phyloP scores from a whole-genome alignment of 2,888 invertebrate species.

The Acanthococcus lagerstroemiae region DNA sequence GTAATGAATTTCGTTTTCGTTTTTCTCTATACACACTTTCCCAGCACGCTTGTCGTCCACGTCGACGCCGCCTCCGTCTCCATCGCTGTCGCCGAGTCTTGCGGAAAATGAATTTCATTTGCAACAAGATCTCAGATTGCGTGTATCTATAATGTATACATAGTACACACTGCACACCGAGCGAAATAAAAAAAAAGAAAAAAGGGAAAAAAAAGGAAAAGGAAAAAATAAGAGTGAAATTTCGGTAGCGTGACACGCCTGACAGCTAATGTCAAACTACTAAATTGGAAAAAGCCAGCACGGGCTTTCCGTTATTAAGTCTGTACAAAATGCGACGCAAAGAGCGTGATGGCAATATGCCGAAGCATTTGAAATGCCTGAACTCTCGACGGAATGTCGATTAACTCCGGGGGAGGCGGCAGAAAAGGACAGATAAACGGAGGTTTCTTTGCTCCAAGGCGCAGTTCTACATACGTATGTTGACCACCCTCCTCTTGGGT shows the following conservation, averaged over 20 bases:
- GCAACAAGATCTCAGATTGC: not conserved
- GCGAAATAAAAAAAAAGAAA: not conserved
- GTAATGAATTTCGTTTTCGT: constrained; percentile 24
- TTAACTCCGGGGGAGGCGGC: too few species aligned
- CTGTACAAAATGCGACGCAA: constrained; percentile 3
- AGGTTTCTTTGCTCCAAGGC: too few species aligned
- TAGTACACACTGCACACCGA: too few species aligned
- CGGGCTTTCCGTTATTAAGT: constrained; percentile 19
- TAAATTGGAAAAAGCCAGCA: constrained; percentile 24
- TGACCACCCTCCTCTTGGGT: too few species aligned
- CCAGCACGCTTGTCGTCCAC: not conserved
- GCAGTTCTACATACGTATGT: too few species aligned
- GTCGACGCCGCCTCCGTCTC: not conserved
- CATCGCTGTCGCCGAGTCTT: not conserved
- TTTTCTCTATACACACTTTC: not conserved
- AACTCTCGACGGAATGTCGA: too few species aligned
- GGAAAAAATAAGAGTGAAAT: constrained; percentile 7
- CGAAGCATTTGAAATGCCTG: too few species aligned
- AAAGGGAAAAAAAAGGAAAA: constrained; percentile 2
- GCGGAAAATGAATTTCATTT: constrained; percentile 25
- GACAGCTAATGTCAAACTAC: constrained; percentile 29
- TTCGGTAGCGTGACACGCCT: constrained; percentile 16
- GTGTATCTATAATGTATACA: too few species aligned
- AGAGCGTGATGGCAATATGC: not conserved
- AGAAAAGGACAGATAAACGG: too few species aligned